phyloP scores from a whole-genome alignment of 1,140 invertebrate genomes.

The Hylyphantes graminicola region DNA sequence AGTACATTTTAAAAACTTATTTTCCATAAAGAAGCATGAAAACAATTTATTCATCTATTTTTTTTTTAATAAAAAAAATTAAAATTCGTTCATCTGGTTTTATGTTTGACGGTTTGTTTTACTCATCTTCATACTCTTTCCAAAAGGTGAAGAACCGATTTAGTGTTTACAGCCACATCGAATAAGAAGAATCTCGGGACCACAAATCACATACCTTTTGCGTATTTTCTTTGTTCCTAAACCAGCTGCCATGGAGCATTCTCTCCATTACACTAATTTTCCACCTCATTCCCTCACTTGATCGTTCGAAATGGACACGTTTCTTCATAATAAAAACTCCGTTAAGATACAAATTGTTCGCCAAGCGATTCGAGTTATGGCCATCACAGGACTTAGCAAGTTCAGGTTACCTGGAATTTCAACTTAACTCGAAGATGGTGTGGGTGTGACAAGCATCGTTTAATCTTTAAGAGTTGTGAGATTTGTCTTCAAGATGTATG shows the following conservation, averaged over 20 bases:
- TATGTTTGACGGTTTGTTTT: neutral
- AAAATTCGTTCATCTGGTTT: no score
- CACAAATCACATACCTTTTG: constrained; percentile 10
- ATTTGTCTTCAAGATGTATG: no score
- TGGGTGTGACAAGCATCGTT: no score
- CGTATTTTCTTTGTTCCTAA: neutral
- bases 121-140: neutral
- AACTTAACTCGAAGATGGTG: no score
- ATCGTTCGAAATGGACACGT: neutral
- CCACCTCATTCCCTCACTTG: neutral
- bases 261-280: constrained; percentile 15
- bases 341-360: constrained; percentile 3
- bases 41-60: no score
- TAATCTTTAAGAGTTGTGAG: no score
- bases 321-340: neutral
- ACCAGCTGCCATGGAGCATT: neutral
- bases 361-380: neutral
- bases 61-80: no score
- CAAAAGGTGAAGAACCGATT: neutral
- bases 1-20: no score
- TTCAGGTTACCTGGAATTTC: neutral
- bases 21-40: neutral
- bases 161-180: neutral
- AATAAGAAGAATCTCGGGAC: neutral
- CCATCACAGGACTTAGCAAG: neutral